These are phyloP conservation scores for Platysteira castanea DNA, from an alignment of 2,113 vertebrate species.

Conservation along the genomic window DNA sequence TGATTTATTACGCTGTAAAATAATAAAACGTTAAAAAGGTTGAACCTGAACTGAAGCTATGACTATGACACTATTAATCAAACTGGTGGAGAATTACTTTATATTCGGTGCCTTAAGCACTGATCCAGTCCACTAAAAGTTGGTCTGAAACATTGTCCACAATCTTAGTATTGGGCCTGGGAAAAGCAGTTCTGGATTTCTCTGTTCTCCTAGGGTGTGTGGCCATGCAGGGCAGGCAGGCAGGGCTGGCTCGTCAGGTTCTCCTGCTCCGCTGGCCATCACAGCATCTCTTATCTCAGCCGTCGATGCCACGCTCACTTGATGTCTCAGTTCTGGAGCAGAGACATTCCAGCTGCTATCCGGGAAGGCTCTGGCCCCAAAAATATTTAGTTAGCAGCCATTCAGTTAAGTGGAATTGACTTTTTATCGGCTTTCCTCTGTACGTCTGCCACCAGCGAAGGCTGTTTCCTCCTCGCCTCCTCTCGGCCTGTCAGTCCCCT, in stretches of 20 bases:
- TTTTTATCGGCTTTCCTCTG: slow-evolving; percentile 89
- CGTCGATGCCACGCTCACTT: slow-evolving; percentile 27
- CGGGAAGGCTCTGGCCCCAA: slow-evolving; percentile 68
- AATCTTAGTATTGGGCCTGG: not conserved
- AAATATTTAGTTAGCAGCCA: slow-evolving; percentile 97
- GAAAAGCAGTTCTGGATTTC: not conserved
- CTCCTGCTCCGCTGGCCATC: not conserved
- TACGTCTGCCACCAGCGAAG: slow-evolving; percentile 85
- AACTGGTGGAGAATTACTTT: slow-evolving; percentile 55
- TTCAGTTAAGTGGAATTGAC: slow-evolving; percentile 97
- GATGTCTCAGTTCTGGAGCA: slow-evolving; percentile 81
- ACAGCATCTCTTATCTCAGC: not conserved
- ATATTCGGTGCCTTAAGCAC: slow-evolving; percentile 25
- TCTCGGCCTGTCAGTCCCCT: slow-evolving; percentile 80
- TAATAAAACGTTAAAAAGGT: slow-evolving; percentile 71
- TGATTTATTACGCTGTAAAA: slow-evolving; percentile 69
- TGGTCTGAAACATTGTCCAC: slow-evolving; percentile 26
- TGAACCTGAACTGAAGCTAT: slow-evolving; percentile 66
- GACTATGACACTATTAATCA: slow-evolving; percentile 69
- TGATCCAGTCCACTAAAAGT: slow-evolving; percentile 38
- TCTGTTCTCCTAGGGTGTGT: not conserved
- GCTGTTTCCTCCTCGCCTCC: slow-evolving; percentile 77
- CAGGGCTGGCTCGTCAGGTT: not conserved
- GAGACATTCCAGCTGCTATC: slow-evolving; percentile 54
- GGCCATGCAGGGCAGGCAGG: not conserved